These are phyloP conservation scores for Leptoteleia sp. DNA, from an alignment of 1,140 invertebrate genomes.

Conservation along the genomic window DNA sequence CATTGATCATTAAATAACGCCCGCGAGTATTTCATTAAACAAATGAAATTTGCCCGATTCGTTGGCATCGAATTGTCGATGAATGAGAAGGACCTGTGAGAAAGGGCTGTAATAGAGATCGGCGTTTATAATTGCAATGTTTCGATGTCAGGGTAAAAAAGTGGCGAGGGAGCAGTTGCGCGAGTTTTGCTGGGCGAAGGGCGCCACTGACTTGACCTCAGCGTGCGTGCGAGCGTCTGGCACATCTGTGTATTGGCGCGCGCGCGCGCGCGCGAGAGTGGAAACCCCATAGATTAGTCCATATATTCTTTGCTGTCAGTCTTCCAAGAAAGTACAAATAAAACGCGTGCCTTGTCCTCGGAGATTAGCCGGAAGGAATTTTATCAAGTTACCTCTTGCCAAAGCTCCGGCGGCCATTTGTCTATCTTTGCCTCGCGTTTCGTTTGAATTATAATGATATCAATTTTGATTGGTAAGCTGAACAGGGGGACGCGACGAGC, in stretches of 20 bases:
- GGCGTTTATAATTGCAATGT: constrained; percentile 48
- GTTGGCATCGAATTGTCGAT: too few species aligned
- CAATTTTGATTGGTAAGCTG: too few species aligned
- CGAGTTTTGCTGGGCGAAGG: constrained; percentile 27
- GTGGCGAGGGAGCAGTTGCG: constrained; percentile 48
- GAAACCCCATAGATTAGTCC: constrained; percentile 46
- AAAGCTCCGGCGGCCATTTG: constrained; percentile 21
- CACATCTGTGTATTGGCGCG: too few species aligned
- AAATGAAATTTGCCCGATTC: too few species aligned
- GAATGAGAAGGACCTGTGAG: too few species aligned
- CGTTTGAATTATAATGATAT: constrained; percentile 57
- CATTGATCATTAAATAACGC: too few species aligned
- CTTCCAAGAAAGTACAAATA: constrained; percentile 58
- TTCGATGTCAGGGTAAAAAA: constrained; percentile 58
- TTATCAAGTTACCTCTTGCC: constrained; percentile 49
- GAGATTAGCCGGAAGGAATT: constrained; percentile 45
- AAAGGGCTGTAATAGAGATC: constrained; percentile 27
- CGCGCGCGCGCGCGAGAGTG: too few species aligned
- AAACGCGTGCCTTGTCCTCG: constrained; percentile 43
- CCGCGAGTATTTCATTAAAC: too few species aligned
- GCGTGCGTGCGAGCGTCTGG: too few species aligned
- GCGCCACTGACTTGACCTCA: neutral
- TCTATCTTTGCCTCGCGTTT: constrained; percentile 36
- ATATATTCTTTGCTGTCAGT: constrained; percentile 64
- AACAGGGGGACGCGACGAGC: too few species aligned